Evolutionary conservation across 2,113 vertebrate genomes (phyloP).

Genomic region (Pavo muticus): DNA sequence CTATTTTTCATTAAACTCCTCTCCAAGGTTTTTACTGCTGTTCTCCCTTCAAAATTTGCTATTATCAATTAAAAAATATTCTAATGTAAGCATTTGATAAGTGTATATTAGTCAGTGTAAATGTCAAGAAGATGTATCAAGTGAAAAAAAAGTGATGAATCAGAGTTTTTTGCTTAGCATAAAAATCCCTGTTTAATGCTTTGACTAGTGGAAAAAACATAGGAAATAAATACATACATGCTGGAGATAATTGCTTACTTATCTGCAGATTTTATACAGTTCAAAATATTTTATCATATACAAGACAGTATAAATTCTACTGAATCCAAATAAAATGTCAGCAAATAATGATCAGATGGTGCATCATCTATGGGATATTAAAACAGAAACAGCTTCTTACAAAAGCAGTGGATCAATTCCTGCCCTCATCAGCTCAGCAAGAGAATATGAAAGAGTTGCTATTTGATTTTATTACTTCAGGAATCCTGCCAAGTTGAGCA

Average conservation of each 20-base stretch:
- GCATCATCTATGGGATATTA: not conserved
- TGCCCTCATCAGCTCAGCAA: slow-evolving; percentile 48
- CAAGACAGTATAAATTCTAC: not conserved
- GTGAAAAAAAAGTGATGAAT: not conserved
- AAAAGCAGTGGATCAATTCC: slow-evolving; percentile 50
- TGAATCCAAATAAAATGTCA: slow-evolving; percentile 15
- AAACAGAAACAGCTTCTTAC: slow-evolving; percentile 40
- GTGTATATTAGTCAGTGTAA: not conserved
- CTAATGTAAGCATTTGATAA: no score
- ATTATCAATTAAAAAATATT: not conserved
- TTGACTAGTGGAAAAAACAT: not conserved
- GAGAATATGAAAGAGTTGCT: slow-evolving; percentile 9
- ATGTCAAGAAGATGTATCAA: not conserved
- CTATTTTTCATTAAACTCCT: not conserved
- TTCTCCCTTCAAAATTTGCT: not conserved
- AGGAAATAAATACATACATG: not conserved
- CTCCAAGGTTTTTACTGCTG: not conserved
- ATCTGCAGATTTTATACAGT: not conserved
- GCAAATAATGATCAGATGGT: not conserved
- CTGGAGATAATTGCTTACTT: not conserved
- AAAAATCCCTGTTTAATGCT: not conserved
- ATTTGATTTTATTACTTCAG: slow-evolving; percentile 34
- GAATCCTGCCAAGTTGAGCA: slow-evolving; percentile 34
- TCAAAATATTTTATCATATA: slow-evolving; percentile 13
- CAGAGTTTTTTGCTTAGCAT: not conserved